These are phyloP conservation scores for Myotis lucifugus DNA, from an alignment of 2,113 vertebrate genomes.

Conservation along the genomic window DNA sequence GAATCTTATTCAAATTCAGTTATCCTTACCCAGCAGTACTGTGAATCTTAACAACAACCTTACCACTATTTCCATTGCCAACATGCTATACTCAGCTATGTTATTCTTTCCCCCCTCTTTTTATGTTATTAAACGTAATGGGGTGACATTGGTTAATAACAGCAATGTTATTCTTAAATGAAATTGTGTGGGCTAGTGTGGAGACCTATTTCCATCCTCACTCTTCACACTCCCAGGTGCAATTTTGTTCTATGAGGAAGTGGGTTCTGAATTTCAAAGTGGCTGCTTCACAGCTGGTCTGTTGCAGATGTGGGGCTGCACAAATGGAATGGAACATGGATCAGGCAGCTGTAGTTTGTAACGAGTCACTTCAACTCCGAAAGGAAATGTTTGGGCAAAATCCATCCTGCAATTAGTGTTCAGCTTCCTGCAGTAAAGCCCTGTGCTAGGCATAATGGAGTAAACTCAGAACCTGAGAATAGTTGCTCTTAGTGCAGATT, in stretches of 20 bases:
- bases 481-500: background rate
- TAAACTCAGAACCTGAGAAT: background rate
- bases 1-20: conserved; percentile 10
- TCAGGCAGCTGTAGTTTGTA: background rate
- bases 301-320: background rate
- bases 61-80: background rate
- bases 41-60: background rate
- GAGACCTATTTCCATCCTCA: background rate
- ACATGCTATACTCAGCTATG: background rate
- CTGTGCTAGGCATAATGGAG: background rate
- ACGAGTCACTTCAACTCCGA: background rate
- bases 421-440: background rate
- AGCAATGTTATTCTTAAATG: background rate
- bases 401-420: background rate
- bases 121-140: background rate
- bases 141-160: background rate
- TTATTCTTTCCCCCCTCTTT: background rate
- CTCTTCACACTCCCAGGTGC: background rate
- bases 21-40: background rate
- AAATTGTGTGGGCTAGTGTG: background rate
- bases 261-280: background rate
- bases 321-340: background rate
- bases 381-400: background rate
- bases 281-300: background rate
- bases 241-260: background rate